Evolutionary conservation across 2,113 vertebrate species (phyloP), one percentile per base, ranked within the genome.

Genomic region (Carassius gibelio): DNA sequence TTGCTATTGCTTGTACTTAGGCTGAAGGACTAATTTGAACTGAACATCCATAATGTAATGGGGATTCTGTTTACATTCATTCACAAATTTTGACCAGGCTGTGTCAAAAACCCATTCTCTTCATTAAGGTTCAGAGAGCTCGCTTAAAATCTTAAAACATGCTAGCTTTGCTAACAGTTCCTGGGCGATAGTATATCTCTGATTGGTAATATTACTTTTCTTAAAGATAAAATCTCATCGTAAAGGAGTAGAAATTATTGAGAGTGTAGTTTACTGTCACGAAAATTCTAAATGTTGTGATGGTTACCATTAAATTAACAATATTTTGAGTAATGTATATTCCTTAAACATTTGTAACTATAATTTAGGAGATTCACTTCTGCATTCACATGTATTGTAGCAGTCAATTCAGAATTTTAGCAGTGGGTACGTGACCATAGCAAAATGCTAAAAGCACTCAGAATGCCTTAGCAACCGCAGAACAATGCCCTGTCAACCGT

Each of bases 401-500:
- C n/a, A n/a, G 52, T 78, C 52, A 42, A 7, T 61, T 79, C 1
- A 36, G 11, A 57, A 79, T 61, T 36, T 1, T 77, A 55, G 26
- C 48, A 77, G 26, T 76, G 75, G 19, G 50, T 55, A 52, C 50
- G 50, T 77, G 75, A 55, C 26, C 48, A 81, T 69, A 81, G 45
- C 79, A 66, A 81, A 78, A 61, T 57, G 21, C 55, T 61, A 59
- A 59, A 82, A 82, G 26, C 64, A 82, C 17, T 61, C 26, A 50
- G 48, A 71, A 82, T 7, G 55, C 26, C 80, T 13, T 71, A 82
- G 80, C 45, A 82, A 55, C 80, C 14, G 45, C 42, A 82, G 71
- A 55, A 68, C 80, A 82, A 82, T 52, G 45, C 26, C 80, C 48
- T 21, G 64, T 61, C 45, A 36, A 36, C 64, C 45, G 38, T n/a